These are phyloP conservation scores for Oreochromis mossambicus DNA, from an alignment of 2,797 vertebrate species.

Conservation along the genomic window DNA sequence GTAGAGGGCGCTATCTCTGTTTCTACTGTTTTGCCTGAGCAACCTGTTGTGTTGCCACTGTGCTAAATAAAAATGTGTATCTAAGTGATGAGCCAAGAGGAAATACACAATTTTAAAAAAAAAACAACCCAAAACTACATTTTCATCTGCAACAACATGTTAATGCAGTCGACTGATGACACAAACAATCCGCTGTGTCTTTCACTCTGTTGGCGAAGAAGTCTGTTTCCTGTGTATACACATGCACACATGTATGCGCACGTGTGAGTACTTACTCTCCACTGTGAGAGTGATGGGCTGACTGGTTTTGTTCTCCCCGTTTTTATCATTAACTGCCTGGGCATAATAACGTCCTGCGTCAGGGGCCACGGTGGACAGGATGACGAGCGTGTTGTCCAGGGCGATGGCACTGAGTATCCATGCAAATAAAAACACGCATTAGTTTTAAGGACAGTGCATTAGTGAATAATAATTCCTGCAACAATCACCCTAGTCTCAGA, in stretches of 20 bases:
- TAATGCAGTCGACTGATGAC: constrained; percentile 1
- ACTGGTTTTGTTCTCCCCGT: constrained; percentile 98
- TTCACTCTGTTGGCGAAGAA: background rate
- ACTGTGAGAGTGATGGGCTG: constrained; percentile 88
- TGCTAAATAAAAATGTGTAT: background rate
- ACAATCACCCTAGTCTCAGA: background rate
- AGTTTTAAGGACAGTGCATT: background rate
- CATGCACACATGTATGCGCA: background rate
- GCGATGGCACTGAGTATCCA: constrained; percentile 86
- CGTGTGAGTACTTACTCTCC: constrained; percentile 83
- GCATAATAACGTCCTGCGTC: constrained; percentile 94
- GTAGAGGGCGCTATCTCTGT: constrained; percentile 55
- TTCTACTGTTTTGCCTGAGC: background rate
- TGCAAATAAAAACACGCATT: background rate
- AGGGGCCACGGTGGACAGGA: constrained; percentile 92
- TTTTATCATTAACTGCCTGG: constrained; percentile 97
- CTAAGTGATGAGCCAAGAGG: background rate
- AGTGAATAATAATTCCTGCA: background rate
- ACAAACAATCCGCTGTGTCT: constrained; percentile 8
- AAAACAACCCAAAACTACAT: background rate
- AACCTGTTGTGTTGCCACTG: constrained; percentile 44
- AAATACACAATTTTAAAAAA: background rate
- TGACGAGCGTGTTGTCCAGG: constrained; percentile 94
- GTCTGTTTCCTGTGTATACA: background rate
- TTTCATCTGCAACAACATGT: constrained; percentile 12